phyloP scores from a whole-genome alignment of 2,113 vertebrate genomes.

The Odocoileus virginianus region DNA sequence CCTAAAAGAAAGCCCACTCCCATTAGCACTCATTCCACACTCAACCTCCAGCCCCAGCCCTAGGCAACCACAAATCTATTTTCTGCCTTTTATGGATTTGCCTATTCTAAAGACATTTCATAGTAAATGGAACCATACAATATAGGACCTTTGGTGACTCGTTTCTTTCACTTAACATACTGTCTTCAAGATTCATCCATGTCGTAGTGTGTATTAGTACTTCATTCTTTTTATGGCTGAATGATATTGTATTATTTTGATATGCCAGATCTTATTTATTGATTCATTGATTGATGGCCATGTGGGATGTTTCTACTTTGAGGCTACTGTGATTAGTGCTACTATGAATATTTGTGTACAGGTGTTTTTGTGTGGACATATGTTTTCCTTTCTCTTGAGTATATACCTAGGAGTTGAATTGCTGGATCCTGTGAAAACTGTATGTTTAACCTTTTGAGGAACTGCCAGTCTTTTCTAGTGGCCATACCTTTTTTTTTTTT shows the following conservation, averaged over 20 bases:
- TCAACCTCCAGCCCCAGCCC: not conserved
- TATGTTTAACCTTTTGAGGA: not conserved
- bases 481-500: not conserved
- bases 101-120: not conserved
- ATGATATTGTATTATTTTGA: not conserved
- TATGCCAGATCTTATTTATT: not conserved
- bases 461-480: not conserved
- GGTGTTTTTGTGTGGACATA: not conserved
- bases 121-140: not conserved
- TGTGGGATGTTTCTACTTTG: not conserved
- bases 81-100: not conserved
- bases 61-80: not conserved
- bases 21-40: not conserved
- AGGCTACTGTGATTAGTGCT: not conserved
- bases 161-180: not conserved
- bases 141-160: not conserved
- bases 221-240: not conserved
- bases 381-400: not conserved
- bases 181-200: not conserved
- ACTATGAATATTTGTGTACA: not conserved
- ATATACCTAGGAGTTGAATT: not conserved
- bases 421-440: not conserved
- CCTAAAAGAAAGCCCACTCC: not conserved
- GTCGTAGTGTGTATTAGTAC: not conserved
- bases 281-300: not conserved